A percentile compares a stretch with the other conserved stretches of the same genome.
phyloP scores from a whole-genome alignment of 2,797 vertebrate species.

The Gymnodraco acuticeps region DNA sequence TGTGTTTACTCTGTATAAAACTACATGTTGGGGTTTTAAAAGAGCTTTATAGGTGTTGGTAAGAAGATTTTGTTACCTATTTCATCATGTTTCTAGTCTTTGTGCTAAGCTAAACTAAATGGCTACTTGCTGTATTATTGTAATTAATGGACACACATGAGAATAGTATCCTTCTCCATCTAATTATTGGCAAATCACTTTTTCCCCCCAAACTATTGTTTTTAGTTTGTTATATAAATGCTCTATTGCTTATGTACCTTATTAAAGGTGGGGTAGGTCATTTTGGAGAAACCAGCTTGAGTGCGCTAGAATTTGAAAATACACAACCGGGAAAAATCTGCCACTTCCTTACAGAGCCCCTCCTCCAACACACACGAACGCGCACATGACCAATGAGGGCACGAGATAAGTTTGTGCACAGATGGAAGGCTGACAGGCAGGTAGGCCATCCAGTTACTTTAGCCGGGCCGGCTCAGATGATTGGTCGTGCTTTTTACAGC shows the following conservation, averaged over 20 bases:
- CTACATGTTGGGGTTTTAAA: neutral
- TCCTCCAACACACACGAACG: no score
- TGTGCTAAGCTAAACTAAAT: neutral
- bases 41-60: neutral
- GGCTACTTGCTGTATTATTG: neutral
- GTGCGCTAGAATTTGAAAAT: no score
- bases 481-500: no score
- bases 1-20: neutral
- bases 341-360: no score
- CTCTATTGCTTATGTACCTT: neutral
- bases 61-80: neutral
- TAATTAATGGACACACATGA: neutral
- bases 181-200: neutral
- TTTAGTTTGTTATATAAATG: constrained; percentile 65
- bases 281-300: no score
- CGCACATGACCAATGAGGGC: no score
- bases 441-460: no score
- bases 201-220: constrained; percentile 26
- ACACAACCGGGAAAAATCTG: no score
- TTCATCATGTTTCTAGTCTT: neutral
- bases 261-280: no score
- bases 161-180: neutral
- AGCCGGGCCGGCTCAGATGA: no score
- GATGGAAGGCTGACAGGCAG: no score
- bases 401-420: no score